These are phyloP conservation scores for Tragelaphus oryx DNA, from an alignment of 2,797 vertebrate species.

Conservation along the genomic window DNA sequence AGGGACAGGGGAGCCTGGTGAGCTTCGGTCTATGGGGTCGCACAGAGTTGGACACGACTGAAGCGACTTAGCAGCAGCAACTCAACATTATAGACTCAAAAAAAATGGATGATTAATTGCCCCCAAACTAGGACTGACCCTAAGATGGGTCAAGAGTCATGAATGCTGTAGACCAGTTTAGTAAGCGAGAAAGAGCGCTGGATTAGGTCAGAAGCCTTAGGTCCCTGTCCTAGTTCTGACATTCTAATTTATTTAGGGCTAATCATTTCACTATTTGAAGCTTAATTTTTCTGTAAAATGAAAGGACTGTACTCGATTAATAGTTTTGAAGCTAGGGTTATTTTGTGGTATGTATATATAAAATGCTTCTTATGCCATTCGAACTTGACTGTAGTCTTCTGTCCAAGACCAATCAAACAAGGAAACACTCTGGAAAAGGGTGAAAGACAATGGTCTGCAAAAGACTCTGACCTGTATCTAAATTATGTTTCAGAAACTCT, in stretches of 20 bases:
- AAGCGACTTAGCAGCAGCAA: no score
- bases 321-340: background rate
- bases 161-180: background rate
- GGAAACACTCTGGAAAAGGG: conserved; percentile 28
- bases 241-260: background rate
- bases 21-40: no score
- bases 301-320: background rate
- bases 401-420: background rate
- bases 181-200: background rate
- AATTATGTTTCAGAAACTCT: conserved; percentile 29
- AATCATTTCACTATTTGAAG: background rate
- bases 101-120: background rate
- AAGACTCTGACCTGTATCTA: conserved; percentile 18
- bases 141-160: background rate
- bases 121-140: background rate
- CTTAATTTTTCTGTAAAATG: conserved; percentile 10
- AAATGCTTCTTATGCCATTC: background rate
- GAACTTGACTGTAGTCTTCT: background rate
- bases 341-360: background rate
- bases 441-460: background rate
- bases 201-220: background rate
- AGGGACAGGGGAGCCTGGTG: no score
- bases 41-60: no score
- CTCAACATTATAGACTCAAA: background rate
- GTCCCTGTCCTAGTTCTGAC: background rate